phyloP scores from a whole-genome alignment of 2,797 vertebrate genomes.

The Onychomys leucogaster region DNA sequence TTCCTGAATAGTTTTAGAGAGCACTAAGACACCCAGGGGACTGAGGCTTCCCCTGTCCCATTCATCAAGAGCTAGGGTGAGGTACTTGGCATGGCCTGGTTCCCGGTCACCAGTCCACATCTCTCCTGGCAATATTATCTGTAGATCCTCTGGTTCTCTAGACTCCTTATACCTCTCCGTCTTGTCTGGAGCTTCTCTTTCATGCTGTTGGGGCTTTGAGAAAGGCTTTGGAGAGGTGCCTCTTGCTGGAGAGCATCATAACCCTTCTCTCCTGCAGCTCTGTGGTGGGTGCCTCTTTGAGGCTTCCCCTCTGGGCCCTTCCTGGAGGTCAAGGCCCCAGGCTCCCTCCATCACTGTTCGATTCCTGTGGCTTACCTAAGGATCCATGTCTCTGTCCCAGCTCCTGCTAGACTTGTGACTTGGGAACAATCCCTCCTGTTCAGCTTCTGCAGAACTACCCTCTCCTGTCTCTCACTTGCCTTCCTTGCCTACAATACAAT shows the following conservation, averaged over 20 bases:
- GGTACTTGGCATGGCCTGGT: background rate
- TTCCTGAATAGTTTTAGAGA: background rate
- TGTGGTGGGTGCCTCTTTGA: background rate
- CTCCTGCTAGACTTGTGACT: background rate
- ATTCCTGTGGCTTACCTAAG: background rate
- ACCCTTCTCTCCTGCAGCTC: background rate
- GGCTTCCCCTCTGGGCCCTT: background rate
- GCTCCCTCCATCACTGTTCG: background rate
- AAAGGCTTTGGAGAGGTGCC: background rate
- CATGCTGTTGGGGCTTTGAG: background rate
- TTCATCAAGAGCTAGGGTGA: background rate
- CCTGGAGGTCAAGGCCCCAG: background rate
- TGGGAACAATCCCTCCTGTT: background rate
- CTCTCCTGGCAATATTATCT: background rate
- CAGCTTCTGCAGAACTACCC: background rate
- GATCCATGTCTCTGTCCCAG: background rate
- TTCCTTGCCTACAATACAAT: background rate
- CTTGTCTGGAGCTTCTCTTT: background rate
- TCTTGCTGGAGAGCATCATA: background rate
- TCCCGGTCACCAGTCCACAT: background rate
- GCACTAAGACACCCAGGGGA: background rate
- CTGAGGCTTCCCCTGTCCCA: too few species aligned
- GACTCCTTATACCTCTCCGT: accelerated
- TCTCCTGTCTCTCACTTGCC: background rate
- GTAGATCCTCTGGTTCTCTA: background rate